phyloP scores from a whole-genome alignment of 1,140 invertebrate species.

The Drosophila carrolli region DNA sequence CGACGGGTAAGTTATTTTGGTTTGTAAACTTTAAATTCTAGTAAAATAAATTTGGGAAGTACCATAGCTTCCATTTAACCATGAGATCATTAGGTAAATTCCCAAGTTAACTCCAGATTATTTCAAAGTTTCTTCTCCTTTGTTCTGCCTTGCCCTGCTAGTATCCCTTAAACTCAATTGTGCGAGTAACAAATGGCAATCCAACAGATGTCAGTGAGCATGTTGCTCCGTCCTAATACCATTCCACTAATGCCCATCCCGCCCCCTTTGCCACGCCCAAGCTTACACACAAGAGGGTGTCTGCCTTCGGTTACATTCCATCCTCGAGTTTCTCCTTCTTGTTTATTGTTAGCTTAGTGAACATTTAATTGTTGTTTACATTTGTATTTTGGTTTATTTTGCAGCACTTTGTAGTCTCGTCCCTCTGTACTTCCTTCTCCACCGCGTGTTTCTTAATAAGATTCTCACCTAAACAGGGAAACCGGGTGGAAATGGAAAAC shows the following conservation, averaged over 20 bases:
- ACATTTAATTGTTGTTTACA: conserved; percentile 83
- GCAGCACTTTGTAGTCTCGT: conserved; percentile 33
- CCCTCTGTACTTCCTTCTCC: neutral
- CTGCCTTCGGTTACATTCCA: neutral
- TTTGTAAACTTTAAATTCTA: neutral
- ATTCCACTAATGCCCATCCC: neutral
- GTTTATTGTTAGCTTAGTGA: conserved; percentile 76
- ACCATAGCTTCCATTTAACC: neutral
- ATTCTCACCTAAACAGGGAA: conserved; percentile 48
- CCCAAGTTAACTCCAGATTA: conserved; percentile 1
- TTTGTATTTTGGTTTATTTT: conserved; percentile 78
- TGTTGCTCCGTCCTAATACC: conserved; percentile 13
- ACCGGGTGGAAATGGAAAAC: conserved; percentile 18
- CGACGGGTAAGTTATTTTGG: too few species aligned
- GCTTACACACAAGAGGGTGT: conserved; percentile 1
- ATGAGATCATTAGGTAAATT: conserved; percentile 19
- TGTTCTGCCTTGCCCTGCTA: conserved; percentile 1
- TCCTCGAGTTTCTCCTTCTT: conserved; percentile 2
- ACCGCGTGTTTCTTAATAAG: conserved; percentile 55
- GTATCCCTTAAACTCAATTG: conserved; percentile 22
- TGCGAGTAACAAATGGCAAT: conserved; percentile 35
- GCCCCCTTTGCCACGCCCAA: neutral
- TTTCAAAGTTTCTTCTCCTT: neutral
- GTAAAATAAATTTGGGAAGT: conserved; percentile 4
- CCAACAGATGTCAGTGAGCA: conserved; percentile 30